phyloP scores from a whole-genome alignment of 2,113 vertebrate species.

The Tursiops truncatus region DNA sequence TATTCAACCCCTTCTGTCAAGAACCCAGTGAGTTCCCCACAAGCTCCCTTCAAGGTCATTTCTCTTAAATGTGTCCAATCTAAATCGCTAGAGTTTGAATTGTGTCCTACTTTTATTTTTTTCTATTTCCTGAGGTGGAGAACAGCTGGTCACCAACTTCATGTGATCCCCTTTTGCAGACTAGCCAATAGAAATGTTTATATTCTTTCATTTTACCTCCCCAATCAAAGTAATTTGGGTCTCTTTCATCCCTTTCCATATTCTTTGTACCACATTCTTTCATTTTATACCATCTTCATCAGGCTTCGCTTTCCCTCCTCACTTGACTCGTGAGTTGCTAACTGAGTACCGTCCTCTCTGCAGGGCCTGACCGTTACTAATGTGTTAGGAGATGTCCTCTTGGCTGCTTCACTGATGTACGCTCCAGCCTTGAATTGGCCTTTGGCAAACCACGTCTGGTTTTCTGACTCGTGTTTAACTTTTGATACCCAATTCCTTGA shows the following conservation, averaged over 20 bases:
- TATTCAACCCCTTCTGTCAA: not conserved
- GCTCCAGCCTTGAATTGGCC: not conserved
- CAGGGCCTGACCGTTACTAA: not conserved
- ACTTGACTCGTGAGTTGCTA: not conserved
- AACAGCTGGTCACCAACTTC: not conserved
- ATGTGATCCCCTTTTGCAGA: not conserved
- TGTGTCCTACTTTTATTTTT: not conserved
- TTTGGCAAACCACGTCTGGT: not conserved
- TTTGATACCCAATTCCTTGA: not conserved
- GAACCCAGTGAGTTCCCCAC: not conserved
- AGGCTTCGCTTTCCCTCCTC: not conserved
- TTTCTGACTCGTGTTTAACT: not conserved
- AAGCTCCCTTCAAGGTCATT: not conserved
- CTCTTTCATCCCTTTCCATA: not conserved
- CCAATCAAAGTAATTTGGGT: not conserved
- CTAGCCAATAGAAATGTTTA: not conserved
- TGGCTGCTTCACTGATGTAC: not conserved
- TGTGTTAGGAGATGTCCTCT: not conserved
- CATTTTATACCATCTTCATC: not conserved
- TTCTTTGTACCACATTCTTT: not conserved
- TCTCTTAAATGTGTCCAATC: not conserved
- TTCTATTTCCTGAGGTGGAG: not conserved
- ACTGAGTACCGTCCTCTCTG: not conserved
- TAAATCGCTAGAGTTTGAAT: not conserved
- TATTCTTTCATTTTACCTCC: not conserved